Conservation (phyloP, 2,797 vertebrate species). For the Emys orbicularis region DNA sequence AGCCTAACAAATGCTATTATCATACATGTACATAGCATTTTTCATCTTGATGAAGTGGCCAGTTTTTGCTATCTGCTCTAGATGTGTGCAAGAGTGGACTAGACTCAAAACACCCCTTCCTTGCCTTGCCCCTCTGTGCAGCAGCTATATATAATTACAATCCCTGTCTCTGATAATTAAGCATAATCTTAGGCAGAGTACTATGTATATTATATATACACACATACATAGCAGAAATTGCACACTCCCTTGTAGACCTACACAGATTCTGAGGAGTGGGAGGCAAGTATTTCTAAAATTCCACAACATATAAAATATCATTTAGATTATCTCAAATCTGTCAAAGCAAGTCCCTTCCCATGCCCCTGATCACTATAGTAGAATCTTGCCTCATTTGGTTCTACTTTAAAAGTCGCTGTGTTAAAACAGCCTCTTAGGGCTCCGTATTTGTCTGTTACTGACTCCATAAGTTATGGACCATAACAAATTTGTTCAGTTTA, state of each 20-base stretch:
- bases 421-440: neutral
- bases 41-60: neutral
- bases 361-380: neutral
- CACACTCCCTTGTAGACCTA: neutral
- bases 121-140: neutral
- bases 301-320: neutral
- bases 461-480: no score
- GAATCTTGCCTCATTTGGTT: neutral
- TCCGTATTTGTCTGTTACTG: neutral
- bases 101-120: neutral
- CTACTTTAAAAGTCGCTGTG: neutral
- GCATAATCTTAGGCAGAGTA: neutral
- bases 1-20: neutral
- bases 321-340: neutral
- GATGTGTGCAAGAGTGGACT: neutral
- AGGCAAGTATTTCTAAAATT: neutral
- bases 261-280: neutral
- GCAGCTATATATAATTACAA: accelerated
- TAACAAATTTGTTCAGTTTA: neutral
- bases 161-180: neutral
- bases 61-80: neutral
- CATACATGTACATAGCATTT: neutral
- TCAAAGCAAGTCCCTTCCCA: neutral
- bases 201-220: neutral
- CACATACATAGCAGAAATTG: accelerated